Evolutionary conservation across 2,888 invertebrate species (phyloP), one percentile per base, ranked within the genome.

Genomic region (Plebejus argus): DNA sequence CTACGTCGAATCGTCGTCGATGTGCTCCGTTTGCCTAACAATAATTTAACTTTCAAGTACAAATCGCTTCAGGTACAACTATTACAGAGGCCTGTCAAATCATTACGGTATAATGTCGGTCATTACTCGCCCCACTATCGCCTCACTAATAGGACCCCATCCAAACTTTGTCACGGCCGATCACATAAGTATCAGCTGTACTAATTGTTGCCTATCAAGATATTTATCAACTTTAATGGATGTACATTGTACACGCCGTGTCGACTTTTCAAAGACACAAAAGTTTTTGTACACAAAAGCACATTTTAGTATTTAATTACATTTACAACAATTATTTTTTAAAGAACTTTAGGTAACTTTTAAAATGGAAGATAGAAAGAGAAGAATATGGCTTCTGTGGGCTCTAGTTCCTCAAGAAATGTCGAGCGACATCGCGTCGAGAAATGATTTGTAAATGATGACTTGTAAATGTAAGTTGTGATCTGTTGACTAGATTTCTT

Each of bases 131-230:
- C 35, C 74, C 45, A 74, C 53, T 74, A 74, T 74, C 28, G 53
- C 28, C 74, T 28, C 49, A 74, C 53, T 74, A 74, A 74, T 74
- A 74, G 74, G 3, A 49, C 53, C 23, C 74, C 45, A 74, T 74
- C 74, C 49, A 74, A 74, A 74, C 74, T 74, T 74, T 28, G 74
- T 53, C 49, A 74, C 74, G 72, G 72, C 4, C 71, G 15, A 45
- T 49, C 28, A 45, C 74, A 49, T 74, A 74, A 23, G 28, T 49
- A 74, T 49, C 20, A 53, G 74, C 28, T 49, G 45, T 49, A 49
- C 72, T 45, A 45, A 72, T 53, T 45, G 23, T 66, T 33, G 7
- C 20, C 66, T 28, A 66, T 66, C 66, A 66, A 66, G 66, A 28
- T 28, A 15, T 28, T 66, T 66, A 0, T 28, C 28, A 20, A 58